Conservation (phyloP, 2,113 vertebrate species). For the Dendropsophus ebraccatus region DNA sequence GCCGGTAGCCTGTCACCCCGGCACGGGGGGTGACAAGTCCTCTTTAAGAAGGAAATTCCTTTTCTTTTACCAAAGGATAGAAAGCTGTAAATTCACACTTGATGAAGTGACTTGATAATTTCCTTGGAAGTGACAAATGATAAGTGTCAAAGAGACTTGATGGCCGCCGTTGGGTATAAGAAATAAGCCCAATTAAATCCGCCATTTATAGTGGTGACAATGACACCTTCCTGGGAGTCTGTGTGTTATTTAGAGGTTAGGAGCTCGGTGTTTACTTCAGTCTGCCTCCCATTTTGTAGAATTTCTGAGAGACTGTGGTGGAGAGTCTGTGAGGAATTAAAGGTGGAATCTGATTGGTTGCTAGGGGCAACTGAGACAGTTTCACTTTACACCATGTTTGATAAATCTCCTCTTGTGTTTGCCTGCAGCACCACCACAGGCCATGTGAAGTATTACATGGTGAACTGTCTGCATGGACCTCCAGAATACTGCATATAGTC, state of each 20-base stretch:
- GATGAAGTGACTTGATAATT: neutral
- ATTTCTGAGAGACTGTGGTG: neutral
- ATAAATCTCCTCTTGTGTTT: too few relatives aligned
- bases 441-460: neutral
- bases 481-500: too few relatives aligned
- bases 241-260: neutral
- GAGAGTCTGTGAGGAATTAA: too few relatives aligned
- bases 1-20: too few relatives aligned
- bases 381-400: too few relatives aligned
- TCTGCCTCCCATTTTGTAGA: neutral
- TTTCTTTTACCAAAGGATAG: neutral
- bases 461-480: neutral
- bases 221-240: neutral
- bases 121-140: slow-evolving; percentile 18
- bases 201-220: neutral
- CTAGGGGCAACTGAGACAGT: too few relatives aligned
- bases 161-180: neutral
- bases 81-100: neutral
- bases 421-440: neutral
- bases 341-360: too few relatives aligned
- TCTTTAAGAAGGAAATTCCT: too few relatives aligned
- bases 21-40: too few relatives aligned
- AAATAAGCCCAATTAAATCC: neutral
- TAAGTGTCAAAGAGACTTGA: neutral
- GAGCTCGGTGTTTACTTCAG: neutral